phyloP scores from a whole-genome alignment of 2,797 vertebrate genomes.

The Darevskia nairensis region DNA sequence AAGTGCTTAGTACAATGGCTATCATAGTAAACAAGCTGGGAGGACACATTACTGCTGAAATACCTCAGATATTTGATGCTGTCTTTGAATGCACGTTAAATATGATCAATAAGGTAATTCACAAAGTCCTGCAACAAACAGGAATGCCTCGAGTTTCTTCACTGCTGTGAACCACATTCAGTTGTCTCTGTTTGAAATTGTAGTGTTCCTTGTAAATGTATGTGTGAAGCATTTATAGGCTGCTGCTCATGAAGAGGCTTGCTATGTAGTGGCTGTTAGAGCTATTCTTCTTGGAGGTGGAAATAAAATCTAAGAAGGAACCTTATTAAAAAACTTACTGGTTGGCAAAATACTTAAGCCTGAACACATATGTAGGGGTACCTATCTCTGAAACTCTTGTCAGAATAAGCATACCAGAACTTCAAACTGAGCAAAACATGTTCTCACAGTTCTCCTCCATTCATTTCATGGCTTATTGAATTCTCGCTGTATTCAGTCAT shows the following conservation, averaged over 20 bases:
- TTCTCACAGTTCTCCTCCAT: not conserved
- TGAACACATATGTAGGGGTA: not conserved
- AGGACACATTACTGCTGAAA: constrained; percentile 95
- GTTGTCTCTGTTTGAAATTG: not conserved
- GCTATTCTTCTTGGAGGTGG: not conserved
- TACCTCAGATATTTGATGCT: constrained; percentile 98
- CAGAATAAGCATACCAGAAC: not conserved
- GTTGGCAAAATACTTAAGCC: not conserved
- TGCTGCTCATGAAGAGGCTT: not conserved
- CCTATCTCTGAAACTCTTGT: not conserved
- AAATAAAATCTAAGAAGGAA: too few species aligned
- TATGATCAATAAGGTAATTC: constrained; percentile 97
- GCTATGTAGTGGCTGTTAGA: not conserved
- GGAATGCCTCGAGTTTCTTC: not conserved
- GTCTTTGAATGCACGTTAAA: constrained; percentile 98
- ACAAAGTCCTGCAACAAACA: not conserved
- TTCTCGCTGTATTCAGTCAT: not conserved
- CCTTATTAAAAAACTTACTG: not conserved
- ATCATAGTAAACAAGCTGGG: constrained; percentile 98
- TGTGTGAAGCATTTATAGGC: not conserved
- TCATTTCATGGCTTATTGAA: not conserved
- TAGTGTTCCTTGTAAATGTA: not conserved
- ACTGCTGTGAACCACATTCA: not conserved
- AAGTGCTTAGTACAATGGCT: constrained; percentile 99
- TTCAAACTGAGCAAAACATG: not conserved